A percentile compares a stretch with the other conserved stretches of the same genome.
phyloP scores from a whole-genome alignment of 2,888 invertebrate genomes.

The Eilema griseolum region DNA sequence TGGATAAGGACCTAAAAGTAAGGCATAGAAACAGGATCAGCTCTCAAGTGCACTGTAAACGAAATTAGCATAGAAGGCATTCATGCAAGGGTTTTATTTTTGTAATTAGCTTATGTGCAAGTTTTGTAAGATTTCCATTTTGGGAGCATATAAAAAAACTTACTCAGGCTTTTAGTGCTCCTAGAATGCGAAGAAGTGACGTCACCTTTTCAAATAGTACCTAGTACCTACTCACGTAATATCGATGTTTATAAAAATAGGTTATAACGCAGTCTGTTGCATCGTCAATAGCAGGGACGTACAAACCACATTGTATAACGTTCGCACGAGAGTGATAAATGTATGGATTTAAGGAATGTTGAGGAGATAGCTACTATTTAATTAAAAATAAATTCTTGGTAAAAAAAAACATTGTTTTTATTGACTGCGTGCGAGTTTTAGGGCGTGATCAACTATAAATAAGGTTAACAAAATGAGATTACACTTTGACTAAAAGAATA shows the following conservation, averaged over 20 bases:
- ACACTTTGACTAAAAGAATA: conserved; percentile 21
- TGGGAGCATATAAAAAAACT: conserved; percentile 36
- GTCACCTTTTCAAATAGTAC: conserved; percentile 33
- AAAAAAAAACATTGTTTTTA: conserved; percentile 69
- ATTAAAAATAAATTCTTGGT: conserved; percentile 78
- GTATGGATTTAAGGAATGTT: conserved; percentile 67
- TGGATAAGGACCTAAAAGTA: conserved; percentile 49
- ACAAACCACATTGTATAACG: conserved; percentile 59
- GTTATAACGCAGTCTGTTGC: conserved; percentile 42
- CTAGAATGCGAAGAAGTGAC: conserved; percentile 36
- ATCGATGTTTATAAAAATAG: conserved; percentile 51
- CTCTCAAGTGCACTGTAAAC: conserved; percentile 53
- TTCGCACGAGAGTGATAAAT: conserved; percentile 66
- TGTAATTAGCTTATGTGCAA: conserved; percentile 42
- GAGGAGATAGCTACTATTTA: conserved; percentile 69
- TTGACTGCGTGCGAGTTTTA: conserved; percentile 52
- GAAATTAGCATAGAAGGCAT: conserved; percentile 37
- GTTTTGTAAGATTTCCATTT: conserved; percentile 42
- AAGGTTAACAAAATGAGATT: conserved; percentile 64
- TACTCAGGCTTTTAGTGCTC: conserved; percentile 32
- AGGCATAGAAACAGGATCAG: conserved; percentile 50
- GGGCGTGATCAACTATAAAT: conserved; percentile 45
- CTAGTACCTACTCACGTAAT: conserved; percentile 35
- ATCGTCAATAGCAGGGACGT: conserved; percentile 51
- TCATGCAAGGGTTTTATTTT: conserved; percentile 48